Evolutionary conservation across 2,113 vertebrate genomes (phyloP).

Genomic region (Corythoichthys intestinalis): DNA sequence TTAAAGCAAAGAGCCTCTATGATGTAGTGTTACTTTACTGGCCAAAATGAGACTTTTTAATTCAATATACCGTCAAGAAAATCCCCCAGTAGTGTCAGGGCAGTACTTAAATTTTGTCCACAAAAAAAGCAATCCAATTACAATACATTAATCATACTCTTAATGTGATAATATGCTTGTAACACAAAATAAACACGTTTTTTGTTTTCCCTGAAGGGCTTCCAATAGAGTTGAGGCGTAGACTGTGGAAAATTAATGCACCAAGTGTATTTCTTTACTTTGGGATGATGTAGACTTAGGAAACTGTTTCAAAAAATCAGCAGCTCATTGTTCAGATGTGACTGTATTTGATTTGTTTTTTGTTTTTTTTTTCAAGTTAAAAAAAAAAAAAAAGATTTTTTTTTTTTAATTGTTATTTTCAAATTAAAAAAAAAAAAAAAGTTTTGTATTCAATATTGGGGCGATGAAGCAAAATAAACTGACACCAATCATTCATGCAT

Average conservation of each 20-base stretch:
- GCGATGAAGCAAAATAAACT: not conserved
- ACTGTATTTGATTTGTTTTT: slow-evolving; percentile 28
- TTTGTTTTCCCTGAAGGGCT: slow-evolving; percentile 52
- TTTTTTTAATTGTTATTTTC: slow-evolving; percentile 4
- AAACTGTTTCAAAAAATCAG: slow-evolving; percentile 39
- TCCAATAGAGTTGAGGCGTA: slow-evolving; percentile 50
- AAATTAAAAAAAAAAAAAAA: not conserved
- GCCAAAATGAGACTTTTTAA: slow-evolving; percentile 1
- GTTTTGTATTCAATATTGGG: not conserved
- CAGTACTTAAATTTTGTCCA: slow-evolving; percentile 30
- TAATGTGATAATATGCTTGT: slow-evolving; percentile 47
- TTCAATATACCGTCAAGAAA: not conserved
- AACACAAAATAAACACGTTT: slow-evolving; percentile 42
- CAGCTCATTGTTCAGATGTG: slow-evolving; percentile 33
- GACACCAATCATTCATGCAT: not conserved
- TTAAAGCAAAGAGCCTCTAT: slow-evolving; percentile 11
- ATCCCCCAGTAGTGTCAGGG: slow-evolving; percentile 10
- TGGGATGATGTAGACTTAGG: slow-evolving; percentile 45
- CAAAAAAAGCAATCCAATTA: slow-evolving; percentile 31
- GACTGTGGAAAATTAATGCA: slow-evolving; percentile 64
- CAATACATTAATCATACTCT: slow-evolving; percentile 42
- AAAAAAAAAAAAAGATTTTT: slow-evolving; percentile 23
- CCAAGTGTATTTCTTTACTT: slow-evolving; percentile 48
- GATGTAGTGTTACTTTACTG: not conserved
- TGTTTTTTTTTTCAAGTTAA: not conserved